phyloP scores from a whole-genome alignment of 2,797 vertebrate genomes.

The Myotis pilosus region DNA sequence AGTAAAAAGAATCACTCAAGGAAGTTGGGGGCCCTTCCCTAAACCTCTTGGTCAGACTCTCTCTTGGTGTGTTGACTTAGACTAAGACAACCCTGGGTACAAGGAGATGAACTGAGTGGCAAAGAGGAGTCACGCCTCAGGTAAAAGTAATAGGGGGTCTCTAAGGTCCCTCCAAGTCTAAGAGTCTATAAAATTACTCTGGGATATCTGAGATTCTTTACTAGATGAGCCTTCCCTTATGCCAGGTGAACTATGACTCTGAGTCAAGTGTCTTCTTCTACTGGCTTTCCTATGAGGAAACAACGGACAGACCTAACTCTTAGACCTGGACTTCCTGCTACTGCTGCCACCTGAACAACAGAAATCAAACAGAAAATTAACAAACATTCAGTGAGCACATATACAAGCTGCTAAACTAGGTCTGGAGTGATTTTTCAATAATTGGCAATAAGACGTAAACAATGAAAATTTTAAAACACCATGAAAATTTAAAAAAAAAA shows the following conservation, averaged over 20 bases:
- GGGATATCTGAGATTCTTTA: background rate
- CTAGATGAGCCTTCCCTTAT: background rate
- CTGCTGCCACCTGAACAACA: background rate
- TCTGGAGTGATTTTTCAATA: background rate
- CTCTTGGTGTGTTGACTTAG: background rate
- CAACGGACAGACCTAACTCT: background rate
- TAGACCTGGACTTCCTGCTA: background rate
- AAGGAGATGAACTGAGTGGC: background rate
- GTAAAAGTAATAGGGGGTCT: background rate
- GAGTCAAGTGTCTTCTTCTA: background rate
- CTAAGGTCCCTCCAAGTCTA: background rate
- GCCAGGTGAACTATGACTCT: background rate
- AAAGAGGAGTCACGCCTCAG: background rate
- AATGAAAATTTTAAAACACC: background rate
- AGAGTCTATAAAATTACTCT: constrained; percentile 25
- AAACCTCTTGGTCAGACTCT: background rate
- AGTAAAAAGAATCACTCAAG: background rate
- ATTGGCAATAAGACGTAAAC: background rate
- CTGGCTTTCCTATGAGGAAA: background rate
- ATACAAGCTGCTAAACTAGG: background rate
- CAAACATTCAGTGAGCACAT: background rate
- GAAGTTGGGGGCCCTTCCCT: background rate
- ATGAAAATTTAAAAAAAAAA: background rate
- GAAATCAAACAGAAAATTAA: constrained; percentile 26
- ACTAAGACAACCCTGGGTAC: background rate